phyloP scores from a whole-genome alignment of 2,888 invertebrate genomes.

The Patella ulyssiponensis region DNA sequence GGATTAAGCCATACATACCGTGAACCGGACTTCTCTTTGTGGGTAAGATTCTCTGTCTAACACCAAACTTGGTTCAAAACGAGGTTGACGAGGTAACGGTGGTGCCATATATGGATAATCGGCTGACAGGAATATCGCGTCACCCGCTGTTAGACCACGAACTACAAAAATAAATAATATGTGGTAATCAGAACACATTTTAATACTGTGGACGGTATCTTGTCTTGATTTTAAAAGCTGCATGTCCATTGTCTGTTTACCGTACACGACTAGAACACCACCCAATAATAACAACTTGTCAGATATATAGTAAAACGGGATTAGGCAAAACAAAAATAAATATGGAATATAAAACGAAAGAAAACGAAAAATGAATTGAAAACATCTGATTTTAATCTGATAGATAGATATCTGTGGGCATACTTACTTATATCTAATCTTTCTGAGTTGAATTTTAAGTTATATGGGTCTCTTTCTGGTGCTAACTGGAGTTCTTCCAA shows the following conservation, averaged over 20 bases:
- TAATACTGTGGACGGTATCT: too few relatives aligned
- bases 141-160: slow-evolving; percentile 51
- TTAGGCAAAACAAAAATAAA: background rate
- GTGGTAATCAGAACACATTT: background rate
- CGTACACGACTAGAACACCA: too few relatives aligned
- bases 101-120: slow-evolving; percentile 62
- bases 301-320: background rate
- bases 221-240: too few relatives aligned
- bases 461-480: slow-evolving; percentile 64
- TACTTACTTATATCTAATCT: slow-evolving; percentile 64
- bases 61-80: slow-evolving; percentile 58
- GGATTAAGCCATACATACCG: slow-evolving; percentile 49
- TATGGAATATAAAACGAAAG: background rate
- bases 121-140: slow-evolving; percentile 52
- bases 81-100: slow-evolving; percentile 52
- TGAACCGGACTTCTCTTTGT: slow-evolving; percentile 57
- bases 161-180: slow-evolving; percentile 42
- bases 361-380: background rate
- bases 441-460: slow-evolving; percentile 60
- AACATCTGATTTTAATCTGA: background rate
- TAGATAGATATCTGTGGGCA: background rate
- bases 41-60: slow-evolving; percentile 61
- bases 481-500: slow-evolving; percentile 62
- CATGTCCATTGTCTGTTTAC: too few relatives aligned
- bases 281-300: too few relatives aligned